phyloP scores from a whole-genome alignment of 2,888 invertebrate genomes.

The Cabera pusaria region DNA sequence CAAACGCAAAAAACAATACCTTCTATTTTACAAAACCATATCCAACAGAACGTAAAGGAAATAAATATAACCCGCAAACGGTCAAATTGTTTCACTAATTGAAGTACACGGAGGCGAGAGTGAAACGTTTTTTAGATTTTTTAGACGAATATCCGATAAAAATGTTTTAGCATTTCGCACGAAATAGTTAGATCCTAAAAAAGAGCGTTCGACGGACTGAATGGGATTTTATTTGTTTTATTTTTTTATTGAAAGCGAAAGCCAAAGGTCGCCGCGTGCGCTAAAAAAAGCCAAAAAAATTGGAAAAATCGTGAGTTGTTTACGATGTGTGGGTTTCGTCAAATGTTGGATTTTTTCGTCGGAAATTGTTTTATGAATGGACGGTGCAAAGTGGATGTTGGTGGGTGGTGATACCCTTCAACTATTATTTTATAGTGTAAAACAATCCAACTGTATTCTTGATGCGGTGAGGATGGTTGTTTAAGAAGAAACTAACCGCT shows the following conservation, averaged over 20 bases:
- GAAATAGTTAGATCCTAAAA: slow-evolving; percentile 43
- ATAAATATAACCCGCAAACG: too few relatives aligned
- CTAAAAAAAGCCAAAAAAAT: slow-evolving; percentile 26
- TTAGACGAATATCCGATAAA: slow-evolving; percentile 28
- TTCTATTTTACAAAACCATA: too few relatives aligned
- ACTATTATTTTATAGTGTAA: too few relatives aligned
- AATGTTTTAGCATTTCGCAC: slow-evolving; percentile 20
- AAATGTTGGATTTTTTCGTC: slow-evolving; percentile 26
- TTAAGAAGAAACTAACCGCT: too few relatives aligned
- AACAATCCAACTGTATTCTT: too few relatives aligned
- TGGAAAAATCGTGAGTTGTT: slow-evolving; percentile 24
- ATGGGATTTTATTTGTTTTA: slow-evolving; percentile 38
- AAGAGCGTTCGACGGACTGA: slow-evolving; percentile 21
- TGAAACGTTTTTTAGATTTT: slow-evolving; percentile 30
- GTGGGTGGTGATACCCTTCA: too few relatives aligned
- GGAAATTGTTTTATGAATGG: slow-evolving; percentile 31
- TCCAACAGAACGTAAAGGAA: too few relatives aligned
- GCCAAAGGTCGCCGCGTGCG: slow-evolving; percentile 25
- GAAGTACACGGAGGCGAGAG: slow-evolving; percentile 24
- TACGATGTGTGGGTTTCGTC: slow-evolving; percentile 27
- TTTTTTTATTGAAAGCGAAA: slow-evolving; percentile 45
- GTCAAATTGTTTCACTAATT: too few relatives aligned
- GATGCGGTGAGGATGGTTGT: too few relatives aligned
- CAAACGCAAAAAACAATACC: too few relatives aligned
- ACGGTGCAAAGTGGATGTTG: slow-evolving; percentile 5